Percentiles rank a stretch among this genome's conserved stretches.
These are phyloP conservation scores for Tauraco erythrolophus DNA, from an alignment of 2,113 vertebrate species.

Conservation along the genomic window DNA sequence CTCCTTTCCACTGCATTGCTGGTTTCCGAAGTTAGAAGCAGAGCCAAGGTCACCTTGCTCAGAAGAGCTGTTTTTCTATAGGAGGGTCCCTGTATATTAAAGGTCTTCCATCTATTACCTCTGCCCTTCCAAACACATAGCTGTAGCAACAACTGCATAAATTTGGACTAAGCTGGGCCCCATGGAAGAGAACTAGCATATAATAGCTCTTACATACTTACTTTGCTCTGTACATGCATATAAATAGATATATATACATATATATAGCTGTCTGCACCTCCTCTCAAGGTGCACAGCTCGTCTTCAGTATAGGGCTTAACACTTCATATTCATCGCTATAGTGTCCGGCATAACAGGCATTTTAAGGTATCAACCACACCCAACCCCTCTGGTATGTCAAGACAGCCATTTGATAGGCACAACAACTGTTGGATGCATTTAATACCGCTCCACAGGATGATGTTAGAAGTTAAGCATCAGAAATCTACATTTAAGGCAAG, in stretches of 20 bases:
- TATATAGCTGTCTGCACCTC: not conserved
- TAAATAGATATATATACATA: not conserved
- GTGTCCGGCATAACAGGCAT: not conserved
- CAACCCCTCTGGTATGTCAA: not conserved
- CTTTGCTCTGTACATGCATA: not conserved
- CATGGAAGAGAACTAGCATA: not conserved
- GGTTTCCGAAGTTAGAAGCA: not conserved
- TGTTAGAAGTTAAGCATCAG: not conserved
- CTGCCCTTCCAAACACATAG: not conserved
- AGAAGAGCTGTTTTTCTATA: not conserved
- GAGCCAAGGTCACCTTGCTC: constrained; percentile 6
- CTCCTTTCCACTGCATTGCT: not conserved
- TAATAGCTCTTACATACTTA: not conserved
- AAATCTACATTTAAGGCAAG: not conserved
- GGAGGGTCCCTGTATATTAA: not conserved
- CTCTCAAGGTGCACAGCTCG: not conserved
- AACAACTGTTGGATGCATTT: not conserved
- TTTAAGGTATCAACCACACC: not conserved
- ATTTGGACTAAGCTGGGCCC: not conserved
- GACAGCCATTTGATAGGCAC: not conserved
- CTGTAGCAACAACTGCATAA: not conserved
- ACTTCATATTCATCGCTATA: not conserved
- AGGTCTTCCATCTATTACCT: not conserved
- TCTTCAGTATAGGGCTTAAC: not conserved
- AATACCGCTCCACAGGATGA: not conserved